phyloP scores from a whole-genome alignment of 2,797 vertebrate genomes.

The Lithobates sylvaticus region DNA sequence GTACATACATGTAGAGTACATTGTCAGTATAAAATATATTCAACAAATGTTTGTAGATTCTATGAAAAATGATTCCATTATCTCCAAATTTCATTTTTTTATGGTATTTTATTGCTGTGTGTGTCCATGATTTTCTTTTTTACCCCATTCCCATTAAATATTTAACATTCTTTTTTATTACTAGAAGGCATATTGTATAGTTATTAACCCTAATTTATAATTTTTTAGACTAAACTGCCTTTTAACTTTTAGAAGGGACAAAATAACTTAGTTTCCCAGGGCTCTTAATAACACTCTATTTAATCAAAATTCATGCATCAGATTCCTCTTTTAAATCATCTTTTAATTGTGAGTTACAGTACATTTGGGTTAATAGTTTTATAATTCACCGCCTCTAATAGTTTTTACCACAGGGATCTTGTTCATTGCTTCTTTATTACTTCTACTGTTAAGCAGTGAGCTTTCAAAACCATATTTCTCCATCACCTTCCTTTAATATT shows the following conservation, averaged over 20 bases:
- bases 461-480: slow-evolving; percentile 5
- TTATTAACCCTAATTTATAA: slow-evolving; percentile 99
- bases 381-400: slow-evolving; percentile 97
- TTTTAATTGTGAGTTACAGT: slow-evolving; percentile 98
- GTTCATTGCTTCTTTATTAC: slow-evolving; percentile 91
- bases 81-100: too few relatives aligned
- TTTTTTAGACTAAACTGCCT: slow-evolving; percentile 93
- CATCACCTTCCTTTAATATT: neutral
- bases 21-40: too few relatives aligned
- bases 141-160: slow-evolving; percentile 69
- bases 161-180: slow-evolving; percentile 82
- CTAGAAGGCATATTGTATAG: slow-evolving; percentile 95
- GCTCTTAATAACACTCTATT: slow-evolving; percentile 97
- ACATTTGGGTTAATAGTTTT: slow-evolving; percentile 99
- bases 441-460: slow-evolving; percentile 58
- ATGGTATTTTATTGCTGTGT: too few relatives aligned
- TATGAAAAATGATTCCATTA: too few relatives aligned
- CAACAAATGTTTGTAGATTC: too few relatives aligned
- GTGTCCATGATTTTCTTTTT: too few relatives aligned
- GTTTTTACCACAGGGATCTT: slow-evolving; percentile 95
- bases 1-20: too few relatives aligned
- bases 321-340: slow-evolving; percentile 99
- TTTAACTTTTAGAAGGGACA: slow-evolving; percentile 89
- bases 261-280: slow-evolving; percentile 88
- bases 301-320: slow-evolving; percentile 99